These are phyloP conservation scores for Porites lobata DNA, from an alignment of 92 coral and sea anemone species.

Conservation along the genomic window DNA sequence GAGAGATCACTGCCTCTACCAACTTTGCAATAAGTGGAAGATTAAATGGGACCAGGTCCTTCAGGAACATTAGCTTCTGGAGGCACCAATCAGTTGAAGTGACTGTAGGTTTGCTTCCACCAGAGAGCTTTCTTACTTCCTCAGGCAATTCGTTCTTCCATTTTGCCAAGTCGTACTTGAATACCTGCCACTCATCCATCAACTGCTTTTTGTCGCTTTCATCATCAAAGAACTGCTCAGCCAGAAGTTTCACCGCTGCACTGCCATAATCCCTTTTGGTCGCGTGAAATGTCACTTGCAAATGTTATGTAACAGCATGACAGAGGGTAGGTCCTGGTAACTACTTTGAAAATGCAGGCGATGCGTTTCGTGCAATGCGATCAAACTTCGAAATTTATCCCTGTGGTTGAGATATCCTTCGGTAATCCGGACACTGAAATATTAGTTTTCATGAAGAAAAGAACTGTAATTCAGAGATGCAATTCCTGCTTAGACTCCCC, in stretches of 20 bases:
- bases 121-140: conserved; percentile 32
- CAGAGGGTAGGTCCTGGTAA: too few species aligned
- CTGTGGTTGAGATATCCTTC: background rate
- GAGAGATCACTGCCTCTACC: conserved; percentile 31
- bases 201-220: conserved; percentile 32
- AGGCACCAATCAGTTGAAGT: conserved; percentile 54
- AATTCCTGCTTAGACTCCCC: too few species aligned
- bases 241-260: conserved; percentile 14
- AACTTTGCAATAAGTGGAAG: conserved; percentile 14
- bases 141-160: conserved; percentile 26
- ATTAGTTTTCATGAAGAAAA: too few species aligned
- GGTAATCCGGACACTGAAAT: too few species aligned
- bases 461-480: too few species aligned
- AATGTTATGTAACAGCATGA: too few species aligned
- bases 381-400: background rate
- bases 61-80: conserved; percentile 28
- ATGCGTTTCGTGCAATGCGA: background rate
- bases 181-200: conserved; percentile 51
- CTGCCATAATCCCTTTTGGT: conserved; percentile 23
- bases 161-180: conserved; percentile 41
- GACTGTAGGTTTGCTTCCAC: conserved; percentile 13
- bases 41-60: conserved; percentile 27
- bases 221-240: conserved; percentile 26
- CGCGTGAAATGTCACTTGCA: too few species aligned
- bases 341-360: background rate